Base-by-base conservation (phyloP, 2,797 vertebrate species). In the Hypotaenidia okinawae region DNA sequence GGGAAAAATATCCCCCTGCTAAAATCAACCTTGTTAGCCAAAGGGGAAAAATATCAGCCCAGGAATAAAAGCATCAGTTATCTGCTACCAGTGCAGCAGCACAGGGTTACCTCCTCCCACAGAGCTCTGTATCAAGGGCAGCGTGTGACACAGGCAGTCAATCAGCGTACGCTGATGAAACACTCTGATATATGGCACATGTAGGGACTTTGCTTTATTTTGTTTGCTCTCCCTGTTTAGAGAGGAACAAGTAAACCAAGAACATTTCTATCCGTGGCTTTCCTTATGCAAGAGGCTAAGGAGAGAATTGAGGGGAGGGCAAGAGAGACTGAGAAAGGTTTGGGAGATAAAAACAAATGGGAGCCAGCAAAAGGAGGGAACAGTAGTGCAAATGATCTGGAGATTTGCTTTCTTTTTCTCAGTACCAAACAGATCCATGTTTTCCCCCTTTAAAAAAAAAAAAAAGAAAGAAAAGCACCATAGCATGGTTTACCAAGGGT, bases 211-310 rank as follows among this genome's bases (percentile, higher is more conserved):
- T 9, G 41, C 47, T 95, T 87, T 61, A 49, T 66, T 76, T 69
- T 85, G 19, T 93, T 96, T 95, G 54, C 30, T 90, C 35, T 89
- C 47, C 63, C 55, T 66, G 41, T 41, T 79, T 58, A 62, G 72
- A 84, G 17, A 13, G 15, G 52, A 22, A 87, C 37, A 74, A 58
- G 16, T 28, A 84, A 95, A 70, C 30, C 22, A 69, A 79, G 59
- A 3, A 3, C 1, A 0, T 79, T 93, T 63, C 68, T 27, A 51
- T 67, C 47, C 49, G 10, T 69, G 54, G 11, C 57, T 84, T 90
- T 70, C 45, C 58, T 72, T 55, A 3, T 37, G 68, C 45, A 49
- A 59, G 72, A 77, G 19, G 17, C 18, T 68, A n/a, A 24, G 23
- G 39, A 61, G 21, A 30, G 73, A 94, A 90, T 57, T 62, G 58